phyloP scores from a whole-genome alignment of 2,888 invertebrate species.

The Eilema depressum region DNA sequence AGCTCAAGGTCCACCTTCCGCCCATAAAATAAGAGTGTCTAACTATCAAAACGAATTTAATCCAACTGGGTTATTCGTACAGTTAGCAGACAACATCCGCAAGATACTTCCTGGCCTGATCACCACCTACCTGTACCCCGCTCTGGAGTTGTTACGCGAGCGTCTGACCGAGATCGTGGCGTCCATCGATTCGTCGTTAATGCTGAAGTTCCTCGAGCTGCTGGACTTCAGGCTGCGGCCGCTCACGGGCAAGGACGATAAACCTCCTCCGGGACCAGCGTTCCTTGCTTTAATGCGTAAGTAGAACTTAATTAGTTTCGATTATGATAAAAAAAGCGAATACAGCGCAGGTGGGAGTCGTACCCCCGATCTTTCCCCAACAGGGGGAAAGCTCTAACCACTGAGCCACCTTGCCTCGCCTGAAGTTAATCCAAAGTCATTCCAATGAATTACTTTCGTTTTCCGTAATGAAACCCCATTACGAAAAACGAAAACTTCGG shows the following conservation, averaged over 20 bases:
- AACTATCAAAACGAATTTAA: too few relatives aligned
- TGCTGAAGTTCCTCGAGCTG: conserved; percentile 89
- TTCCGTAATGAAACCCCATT: too few relatives aligned
- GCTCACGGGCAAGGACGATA: conserved; percentile 87
- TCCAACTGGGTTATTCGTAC: conserved; percentile 6
- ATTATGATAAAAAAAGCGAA: too few relatives aligned
- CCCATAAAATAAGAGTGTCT: too few relatives aligned
- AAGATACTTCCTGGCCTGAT: conserved; percentile 81
- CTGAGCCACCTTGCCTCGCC: too few relatives aligned
- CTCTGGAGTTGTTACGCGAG: conserved; percentile 81
- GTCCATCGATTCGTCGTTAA: conserved; percentile 90
- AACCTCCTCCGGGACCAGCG: conserved; percentile 84
- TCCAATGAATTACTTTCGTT: too few relatives aligned
- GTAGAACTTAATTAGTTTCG: conserved; percentile 46
- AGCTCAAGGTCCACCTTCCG: too few relatives aligned
- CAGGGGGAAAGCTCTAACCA: too few relatives aligned
- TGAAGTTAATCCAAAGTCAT: too few relatives aligned
- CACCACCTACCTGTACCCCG: conserved; percentile 88
- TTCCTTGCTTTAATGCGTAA: conserved; percentile 88
- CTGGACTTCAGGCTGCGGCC: conserved; percentile 87
- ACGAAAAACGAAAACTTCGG: too few relatives aligned
- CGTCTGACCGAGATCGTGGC: conserved; percentile 88
- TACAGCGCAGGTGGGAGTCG: too few relatives aligned
- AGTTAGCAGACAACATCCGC: conserved; percentile 87
- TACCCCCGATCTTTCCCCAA: too few relatives aligned